These are phyloP conservation scores for Phyllotis vaccarum DNA, from an alignment of 2,797 vertebrate species.

Conservation along the genomic window DNA sequence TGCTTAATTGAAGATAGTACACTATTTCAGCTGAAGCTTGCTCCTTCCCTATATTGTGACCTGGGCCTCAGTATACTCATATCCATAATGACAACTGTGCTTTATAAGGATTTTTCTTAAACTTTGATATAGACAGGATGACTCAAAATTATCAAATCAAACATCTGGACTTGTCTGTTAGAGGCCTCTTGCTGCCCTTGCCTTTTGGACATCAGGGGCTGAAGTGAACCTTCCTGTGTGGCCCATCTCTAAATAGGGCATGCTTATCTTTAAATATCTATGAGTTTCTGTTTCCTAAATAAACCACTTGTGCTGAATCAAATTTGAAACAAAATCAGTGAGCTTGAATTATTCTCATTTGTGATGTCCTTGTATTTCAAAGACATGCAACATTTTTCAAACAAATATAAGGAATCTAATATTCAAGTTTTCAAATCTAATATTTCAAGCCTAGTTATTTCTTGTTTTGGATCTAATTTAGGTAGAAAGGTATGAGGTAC, in stretches of 20 bases:
- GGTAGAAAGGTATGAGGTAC: constrained; percentile 11
- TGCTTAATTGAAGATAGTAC: background rate
- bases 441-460: constrained; percentile 31
- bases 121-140: background rate
- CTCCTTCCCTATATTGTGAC: background rate
- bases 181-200: background rate
- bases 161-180: background rate
- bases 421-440: constrained; percentile 46
- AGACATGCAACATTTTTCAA: constrained; percentile 19
- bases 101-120: background rate
- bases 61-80: background rate
- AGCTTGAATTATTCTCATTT: constrained; percentile 54
- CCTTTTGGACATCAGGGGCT: background rate
- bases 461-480: constrained; percentile 56
- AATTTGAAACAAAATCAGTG: constrained; percentile 59
- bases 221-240: background rate
- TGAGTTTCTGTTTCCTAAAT: background rate
- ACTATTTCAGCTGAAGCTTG: background rate
- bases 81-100: background rate
- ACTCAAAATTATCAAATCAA: background rate
- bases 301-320: constrained; percentile 63
- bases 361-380: constrained; percentile 39
- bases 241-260: background rate
- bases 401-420: constrained; percentile 46
- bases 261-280: constrained; percentile 25